Percentiles rank a stretch among this genome's conserved stretches.
These are phyloP conservation scores for Acipenser transmontanus DNA, from an alignment of 2,797 vertebrate species.

Conservation along the genomic window DNA sequence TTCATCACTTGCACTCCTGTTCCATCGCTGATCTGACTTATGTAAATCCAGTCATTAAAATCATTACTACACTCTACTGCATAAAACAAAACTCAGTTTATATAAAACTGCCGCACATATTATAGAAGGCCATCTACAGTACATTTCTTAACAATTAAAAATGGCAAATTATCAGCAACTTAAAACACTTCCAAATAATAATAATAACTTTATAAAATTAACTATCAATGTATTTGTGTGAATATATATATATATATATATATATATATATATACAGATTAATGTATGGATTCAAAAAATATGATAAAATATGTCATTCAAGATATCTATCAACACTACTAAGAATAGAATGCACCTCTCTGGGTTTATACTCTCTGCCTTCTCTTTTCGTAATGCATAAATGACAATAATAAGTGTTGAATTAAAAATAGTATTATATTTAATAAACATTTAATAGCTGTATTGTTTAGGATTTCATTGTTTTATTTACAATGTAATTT, in stretches of 20 bases:
- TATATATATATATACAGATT: not conserved
- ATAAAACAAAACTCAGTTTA: not conserved
- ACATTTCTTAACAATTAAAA: not conserved
- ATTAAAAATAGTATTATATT: too few relatives aligned
- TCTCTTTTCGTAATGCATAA: too few relatives aligned
- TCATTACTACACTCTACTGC: not conserved
- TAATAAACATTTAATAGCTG: too few relatives aligned
- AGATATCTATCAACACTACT: not conserved
- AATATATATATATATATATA: not conserved
- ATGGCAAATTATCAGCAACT: too few relatives aligned
- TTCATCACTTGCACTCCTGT: slow-evolving; percentile 23
- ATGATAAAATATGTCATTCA: too few relatives aligned
- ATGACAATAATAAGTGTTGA: too few relatives aligned
- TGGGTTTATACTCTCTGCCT: too few relatives aligned
- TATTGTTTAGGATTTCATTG: too few relatives aligned
- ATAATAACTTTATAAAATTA: not conserved
- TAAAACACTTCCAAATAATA: too few relatives aligned
- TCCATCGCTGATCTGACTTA: slow-evolving; percentile 19
- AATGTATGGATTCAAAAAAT: not conserved
- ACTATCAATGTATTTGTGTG: not conserved
- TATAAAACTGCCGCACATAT: not conserved
- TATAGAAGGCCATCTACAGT: not conserved
- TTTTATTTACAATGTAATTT: too few relatives aligned
- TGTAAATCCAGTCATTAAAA: slow-evolving; percentile 17
- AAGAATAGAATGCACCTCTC: too few relatives aligned